phyloP scores from a whole-genome alignment of 2,797 vertebrate genomes.

The Microctenopoma steveboyesi region DNA sequence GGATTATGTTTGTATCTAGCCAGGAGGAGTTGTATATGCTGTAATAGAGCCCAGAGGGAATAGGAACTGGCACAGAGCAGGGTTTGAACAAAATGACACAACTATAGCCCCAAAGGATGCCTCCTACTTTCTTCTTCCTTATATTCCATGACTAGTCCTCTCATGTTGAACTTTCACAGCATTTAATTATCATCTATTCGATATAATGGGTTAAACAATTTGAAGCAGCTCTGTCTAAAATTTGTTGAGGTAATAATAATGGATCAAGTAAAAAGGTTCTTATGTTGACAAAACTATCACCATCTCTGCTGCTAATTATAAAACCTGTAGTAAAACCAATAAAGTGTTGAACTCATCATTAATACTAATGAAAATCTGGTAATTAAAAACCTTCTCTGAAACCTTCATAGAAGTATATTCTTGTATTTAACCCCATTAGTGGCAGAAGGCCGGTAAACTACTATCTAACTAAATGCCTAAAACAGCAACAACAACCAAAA shows the following conservation, averaged over 20 bases:
- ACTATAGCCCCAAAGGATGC: conserved; percentile 27
- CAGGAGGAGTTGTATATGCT: conserved; percentile 38
- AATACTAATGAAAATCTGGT: too few species aligned
- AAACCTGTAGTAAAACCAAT: too few species aligned
- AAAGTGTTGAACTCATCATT: too few species aligned
- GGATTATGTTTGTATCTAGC: conserved; percentile 65
- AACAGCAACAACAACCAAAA: not conserved
- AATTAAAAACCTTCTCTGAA: too few species aligned
- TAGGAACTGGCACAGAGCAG: conserved; percentile 38
- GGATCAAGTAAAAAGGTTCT: not conserved
- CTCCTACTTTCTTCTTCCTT: conserved; percentile 9
- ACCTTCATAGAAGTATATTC: not conserved
- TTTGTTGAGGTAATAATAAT: too few species aligned
- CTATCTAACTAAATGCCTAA: conserved; percentile 32
- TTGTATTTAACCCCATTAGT: not conserved
- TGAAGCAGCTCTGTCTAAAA: not conserved
- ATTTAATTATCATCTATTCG: not conserved
- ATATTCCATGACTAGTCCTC: not conserved
- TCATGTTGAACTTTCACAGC: not conserved
- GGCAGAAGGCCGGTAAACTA: conserved; percentile 31
- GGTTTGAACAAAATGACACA: conserved; percentile 36
- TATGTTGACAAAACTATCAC: not conserved
- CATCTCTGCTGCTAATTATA: not conserved
- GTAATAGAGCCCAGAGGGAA: conserved; percentile 57
- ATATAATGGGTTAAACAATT: not conserved